phyloP scores from a whole-genome alignment of 2,113 vertebrate genomes.

The Entomyzon cyanotis region DNA sequence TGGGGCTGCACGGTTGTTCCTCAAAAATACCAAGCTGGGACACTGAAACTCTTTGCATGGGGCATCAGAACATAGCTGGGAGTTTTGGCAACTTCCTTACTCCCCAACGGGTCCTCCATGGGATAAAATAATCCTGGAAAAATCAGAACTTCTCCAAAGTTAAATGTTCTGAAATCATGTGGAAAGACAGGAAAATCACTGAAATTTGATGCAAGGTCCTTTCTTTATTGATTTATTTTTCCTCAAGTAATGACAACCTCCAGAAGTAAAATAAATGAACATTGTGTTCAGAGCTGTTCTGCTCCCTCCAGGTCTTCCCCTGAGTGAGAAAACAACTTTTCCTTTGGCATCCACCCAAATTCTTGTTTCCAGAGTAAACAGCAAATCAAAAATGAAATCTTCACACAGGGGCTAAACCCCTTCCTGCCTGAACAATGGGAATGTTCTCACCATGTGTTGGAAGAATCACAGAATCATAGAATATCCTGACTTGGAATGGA shows the following conservation, averaged over 20 bases:
- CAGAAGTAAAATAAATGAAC: background rate
- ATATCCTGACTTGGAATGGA: background rate
- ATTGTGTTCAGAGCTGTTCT: background rate
- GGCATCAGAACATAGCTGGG: background rate
- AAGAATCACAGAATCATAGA: background rate
- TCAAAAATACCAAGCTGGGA: background rate
- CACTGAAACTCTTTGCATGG: background rate
- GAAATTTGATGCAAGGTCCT: background rate
- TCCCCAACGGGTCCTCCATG: accelerated
- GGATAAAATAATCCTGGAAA: background rate
- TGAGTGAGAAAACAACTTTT: constrained; percentile 1
- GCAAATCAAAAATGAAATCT: background rate
- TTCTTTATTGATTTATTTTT: background rate
- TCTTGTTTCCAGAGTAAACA: background rate
- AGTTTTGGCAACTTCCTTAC: background rate
- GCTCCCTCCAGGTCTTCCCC: background rate
- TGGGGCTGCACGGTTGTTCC: background rate
- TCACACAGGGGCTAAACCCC: background rate
- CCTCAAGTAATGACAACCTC: background rate
- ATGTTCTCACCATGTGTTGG: background rate
- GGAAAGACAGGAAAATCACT: background rate
- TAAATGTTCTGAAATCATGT: background rate
- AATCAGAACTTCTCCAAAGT: background rate
- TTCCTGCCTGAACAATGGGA: background rate
- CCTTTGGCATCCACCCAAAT: background rate